Base-by-base conservation (phyloP, 2,113 vertebrate genomes). In the Colius striatus region DNA sequence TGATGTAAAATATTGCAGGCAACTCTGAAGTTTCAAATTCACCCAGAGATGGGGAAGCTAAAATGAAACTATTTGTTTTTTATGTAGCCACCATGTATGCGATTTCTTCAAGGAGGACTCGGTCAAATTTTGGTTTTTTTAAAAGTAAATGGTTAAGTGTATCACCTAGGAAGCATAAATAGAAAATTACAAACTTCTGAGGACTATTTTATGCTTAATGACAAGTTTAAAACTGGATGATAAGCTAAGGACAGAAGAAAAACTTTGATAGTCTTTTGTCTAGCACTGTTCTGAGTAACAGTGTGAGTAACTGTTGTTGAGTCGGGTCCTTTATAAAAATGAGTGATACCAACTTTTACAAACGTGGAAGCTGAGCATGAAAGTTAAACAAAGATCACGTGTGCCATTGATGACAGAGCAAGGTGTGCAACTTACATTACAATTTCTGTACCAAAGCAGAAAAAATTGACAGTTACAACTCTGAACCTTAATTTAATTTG, bases 61-160 rank as follows among this genome's bases (percentile, higher is more conserved):
- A 93, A 83, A 88, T 58, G 25, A 90, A 75, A 43, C 5, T 7
- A 19, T 5, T 5, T 47, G 4, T 21, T n/a, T 62, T 73, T 72
- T 77, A 50, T 54, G 54, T 36, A 66, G 88, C 17, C 17, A 34
- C 10, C 10, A 41, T 0, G 0, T 17, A 43, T 6, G 4, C 15
- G 50, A 13, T 36, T 51, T 75, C 60, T 84, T 82, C 26, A 55
- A 84, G 6, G 10, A 53, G 11, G 47, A 34, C 10, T 34, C 32
- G 36, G 18, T 50, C 60, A 68, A 75, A 81, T 19, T 43, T 55
- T 48, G 8, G 65, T 94, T 84, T 67, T 9, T 65, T 89, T 41
- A 41, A 8, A n/a, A 34, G 32, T 84, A 78, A 55, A 72, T 36
- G 7, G 10, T 66, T 95, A 54, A 16, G 20, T 5, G 2, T 76